These are phyloP conservation scores for Apis laboriosa DNA, from an alignment of 1,140 invertebrate genomes.

Conservation along the genomic window DNA sequence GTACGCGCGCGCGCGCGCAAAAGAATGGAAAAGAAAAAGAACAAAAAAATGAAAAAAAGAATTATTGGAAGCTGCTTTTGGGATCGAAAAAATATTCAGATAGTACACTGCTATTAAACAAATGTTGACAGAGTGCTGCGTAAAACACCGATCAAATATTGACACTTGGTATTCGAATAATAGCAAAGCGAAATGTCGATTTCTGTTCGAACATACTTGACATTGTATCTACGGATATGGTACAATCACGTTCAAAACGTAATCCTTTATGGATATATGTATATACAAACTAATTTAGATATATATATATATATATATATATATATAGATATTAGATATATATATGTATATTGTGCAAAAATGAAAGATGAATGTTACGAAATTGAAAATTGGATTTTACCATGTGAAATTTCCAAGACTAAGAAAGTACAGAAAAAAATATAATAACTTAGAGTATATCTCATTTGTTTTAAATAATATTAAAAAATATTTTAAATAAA, in stretches of 20 bases:
- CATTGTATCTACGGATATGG: not conserved
- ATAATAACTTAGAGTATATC: too few species aligned
- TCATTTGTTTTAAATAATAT: too few species aligned
- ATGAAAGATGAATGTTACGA: too few species aligned
- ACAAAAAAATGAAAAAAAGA: not conserved
- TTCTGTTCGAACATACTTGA: conserved; percentile 1
- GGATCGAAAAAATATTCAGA: conserved; percentile 26
- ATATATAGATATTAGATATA: too few species aligned
- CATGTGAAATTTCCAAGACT: too few species aligned
- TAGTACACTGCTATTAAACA: conserved; percentile 8
- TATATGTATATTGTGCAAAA: too few species aligned
- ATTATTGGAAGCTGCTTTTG: not conserved
- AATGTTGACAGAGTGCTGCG: conserved; percentile 24
- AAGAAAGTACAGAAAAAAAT: too few species aligned
- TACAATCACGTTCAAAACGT: not conserved
- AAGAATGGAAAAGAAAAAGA: not conserved
- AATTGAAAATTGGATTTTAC: too few species aligned
- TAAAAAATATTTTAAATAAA: too few species aligned
- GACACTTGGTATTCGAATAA: conserved; percentile 16
- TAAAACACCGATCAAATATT: conserved; percentile 30
- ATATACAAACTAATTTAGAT: too few species aligned
- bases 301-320: too few species aligned
- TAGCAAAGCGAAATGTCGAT: conserved; percentile 19
- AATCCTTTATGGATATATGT: not conserved
- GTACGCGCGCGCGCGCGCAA: not conserved